Percentiles rank a stretch among this genome's conserved stretches.
These are phyloP conservation scores for Formica exsecta DNA, from an alignment of 1,140 invertebrate genomes.

Conservation along the genomic window DNA sequence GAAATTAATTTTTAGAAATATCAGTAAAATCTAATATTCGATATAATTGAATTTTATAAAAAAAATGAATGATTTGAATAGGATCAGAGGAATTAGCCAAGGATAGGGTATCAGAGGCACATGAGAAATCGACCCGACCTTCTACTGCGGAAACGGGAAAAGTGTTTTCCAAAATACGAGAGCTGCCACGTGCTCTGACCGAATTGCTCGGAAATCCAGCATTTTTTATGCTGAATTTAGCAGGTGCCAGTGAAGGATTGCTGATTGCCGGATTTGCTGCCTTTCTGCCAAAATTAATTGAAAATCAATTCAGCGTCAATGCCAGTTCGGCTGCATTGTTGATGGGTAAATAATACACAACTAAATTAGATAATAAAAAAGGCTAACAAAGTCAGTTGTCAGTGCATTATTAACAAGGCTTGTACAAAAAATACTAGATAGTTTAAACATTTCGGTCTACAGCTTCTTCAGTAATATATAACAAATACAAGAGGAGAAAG, in stretches of 20 bases:
- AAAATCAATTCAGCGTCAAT: slow-evolving; percentile 93
- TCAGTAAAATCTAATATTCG: not conserved
- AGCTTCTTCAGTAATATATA: no score
- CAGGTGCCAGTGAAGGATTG: slow-evolving; percentile 92
- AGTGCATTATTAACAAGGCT: not conserved
- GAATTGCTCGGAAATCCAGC: slow-evolving; percentile 91
- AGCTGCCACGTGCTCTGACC: slow-evolving; percentile 90
- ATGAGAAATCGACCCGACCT: slow-evolving; percentile 81
- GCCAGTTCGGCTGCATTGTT: slow-evolving; percentile 91
- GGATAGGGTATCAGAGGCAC: slow-evolving; percentile 90
- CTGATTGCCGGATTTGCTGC: slow-evolving; percentile 93
- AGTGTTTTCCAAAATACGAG: slow-evolving; percentile 88
- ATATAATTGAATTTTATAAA: not conserved
- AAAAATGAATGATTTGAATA: slow-evolving; percentile 69
- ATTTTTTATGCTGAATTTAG: slow-evolving; percentile 93
- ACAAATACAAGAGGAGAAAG: no score
- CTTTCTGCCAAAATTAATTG: slow-evolving; percentile 94
- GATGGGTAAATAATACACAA: slow-evolving; percentile 88
- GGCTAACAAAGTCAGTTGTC: not conserved
- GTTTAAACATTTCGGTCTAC: no score
- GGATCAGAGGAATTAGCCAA: slow-evolving; percentile 89
- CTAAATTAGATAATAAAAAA: slow-evolving; percentile 43
- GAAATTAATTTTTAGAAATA: not conserved
- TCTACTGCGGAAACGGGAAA: slow-evolving; percentile 81
- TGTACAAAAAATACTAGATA: no score